Evolutionary conservation across 2,113 vertebrate species (phyloP).

Genomic region (Phalacrocorax brasilianus): DNA sequence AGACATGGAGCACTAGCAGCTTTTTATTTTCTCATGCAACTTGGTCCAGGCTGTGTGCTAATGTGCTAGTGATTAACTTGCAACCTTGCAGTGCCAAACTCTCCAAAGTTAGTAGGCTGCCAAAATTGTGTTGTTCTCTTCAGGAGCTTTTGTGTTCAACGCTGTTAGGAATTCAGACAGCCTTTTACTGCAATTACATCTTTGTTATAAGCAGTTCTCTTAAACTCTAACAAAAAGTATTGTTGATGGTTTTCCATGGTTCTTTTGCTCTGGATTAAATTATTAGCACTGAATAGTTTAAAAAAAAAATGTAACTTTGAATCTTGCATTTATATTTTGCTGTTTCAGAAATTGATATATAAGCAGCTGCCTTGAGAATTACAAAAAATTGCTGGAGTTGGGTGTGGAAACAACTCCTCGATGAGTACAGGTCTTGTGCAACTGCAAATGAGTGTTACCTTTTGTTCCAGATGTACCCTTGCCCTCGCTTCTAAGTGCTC

Average conservation of each 20-base stretch:
- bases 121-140: slow-evolving; percentile 26
- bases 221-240: not conserved
- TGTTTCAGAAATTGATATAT: not conserved
- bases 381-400: not conserved
- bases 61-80: slow-evolving; percentile 54
- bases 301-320: not conserved
- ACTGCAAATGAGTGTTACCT: not conserved
- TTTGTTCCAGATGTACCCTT: not conserved
- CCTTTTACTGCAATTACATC: slow-evolving; percentile 24
- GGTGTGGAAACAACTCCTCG: not conserved
- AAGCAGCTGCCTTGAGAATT: not conserved
- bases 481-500: fast-evolving
- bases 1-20: not conserved
- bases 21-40: not conserved
- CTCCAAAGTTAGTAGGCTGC: not conserved
- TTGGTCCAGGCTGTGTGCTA: not conserved
- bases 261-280: slow-evolving; percentile 12
- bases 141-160: slow-evolving; percentile 21
- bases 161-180: not conserved
- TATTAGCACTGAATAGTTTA: not conserved
- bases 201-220: slow-evolving; percentile 16
- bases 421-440: not conserved
- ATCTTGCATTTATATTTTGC: not conserved
- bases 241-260: not conserved
- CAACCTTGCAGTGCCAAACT: slow-evolving; percentile 45